Base-by-base conservation (phyloP, 2,797 vertebrate genomes). In the Mormyrops attenuatus region DNA sequence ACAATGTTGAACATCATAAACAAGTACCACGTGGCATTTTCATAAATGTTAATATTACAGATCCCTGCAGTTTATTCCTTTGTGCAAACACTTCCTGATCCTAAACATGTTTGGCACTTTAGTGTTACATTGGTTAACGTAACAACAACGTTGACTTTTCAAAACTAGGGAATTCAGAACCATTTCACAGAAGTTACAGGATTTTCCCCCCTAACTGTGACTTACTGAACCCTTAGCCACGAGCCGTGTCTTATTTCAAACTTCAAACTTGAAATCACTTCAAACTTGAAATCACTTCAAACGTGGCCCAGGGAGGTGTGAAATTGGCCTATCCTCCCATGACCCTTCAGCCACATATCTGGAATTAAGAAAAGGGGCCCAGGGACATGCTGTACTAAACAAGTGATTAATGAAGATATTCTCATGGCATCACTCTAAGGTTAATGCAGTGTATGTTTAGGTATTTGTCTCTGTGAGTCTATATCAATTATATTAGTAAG, bases 331-430 rank as follows among this genome's bases (percentile, higher is more conserved):
- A 91, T 93, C 93, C 91, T 93, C 88, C 69, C 30, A 49, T 92
- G 90, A 93, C 89, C 90, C 88, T 89, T 34, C 53, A 88, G 89
- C 87, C 88, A 91, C 93, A 93, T 93, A 95, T 94, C 91, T 93
- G 94, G 92, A 91, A 89, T 89, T 88, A 86, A 85, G 88, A 90
- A 90, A 88, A 88, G 50, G 89, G 90, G 89, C 89, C 90, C 89
- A 91, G 60, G 3, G 87, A 85, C 87, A 90, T 91, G 89, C 91
- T 90, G 92, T 90, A 60, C 80, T 11, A 82, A 89, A 90, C 86
- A 90, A 89, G 88, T 89, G 55, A 34, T 87, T 63, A 34, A 89
- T 69, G 6, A 53, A 88, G 77, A 80, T 17, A 30, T 34, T 52
- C 53, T 47, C 41, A 11, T 66, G 80, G 53, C n/a, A 50, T 26